These are phyloP conservation scores for Reinhardtius hippoglossoides DNA, from an alignment of 2,113 vertebrate species.

Conservation along the genomic window DNA sequence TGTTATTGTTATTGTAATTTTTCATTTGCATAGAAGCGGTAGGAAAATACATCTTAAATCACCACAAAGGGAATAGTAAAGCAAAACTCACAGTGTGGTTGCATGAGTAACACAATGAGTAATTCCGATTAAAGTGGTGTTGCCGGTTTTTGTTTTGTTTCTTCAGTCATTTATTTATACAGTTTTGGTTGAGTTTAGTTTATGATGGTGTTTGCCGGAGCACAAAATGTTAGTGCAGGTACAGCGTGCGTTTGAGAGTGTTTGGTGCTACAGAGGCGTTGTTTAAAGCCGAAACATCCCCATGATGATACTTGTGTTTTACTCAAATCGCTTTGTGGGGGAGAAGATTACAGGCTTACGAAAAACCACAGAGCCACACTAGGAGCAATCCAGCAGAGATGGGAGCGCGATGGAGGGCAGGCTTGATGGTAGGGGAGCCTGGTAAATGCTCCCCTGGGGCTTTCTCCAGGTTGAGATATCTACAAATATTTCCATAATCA, in stretches of 20 bases:
- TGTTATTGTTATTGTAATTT: constrained; percentile 36
- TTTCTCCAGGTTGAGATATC: constrained; percentile 46
- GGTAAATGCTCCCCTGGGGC: constrained; percentile 61
- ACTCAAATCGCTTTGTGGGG: constrained; percentile 20
- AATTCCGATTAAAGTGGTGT: neutral
- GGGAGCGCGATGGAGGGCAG: constrained; percentile 26
- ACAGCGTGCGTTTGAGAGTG: neutral
- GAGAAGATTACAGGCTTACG: constrained; percentile 52
- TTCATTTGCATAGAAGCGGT: constrained; percentile 3
- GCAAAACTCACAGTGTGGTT: constrained; percentile 1
- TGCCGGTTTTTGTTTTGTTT: neutral
- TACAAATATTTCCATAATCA: constrained; percentile 76
- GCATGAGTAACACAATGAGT: neutral
- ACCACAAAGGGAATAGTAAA: constrained; percentile 26
- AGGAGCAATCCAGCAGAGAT: constrained; percentile 35
- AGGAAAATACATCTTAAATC: constrained; percentile 21
- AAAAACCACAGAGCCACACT: constrained; percentile 27
- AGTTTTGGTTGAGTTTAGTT: neutral
- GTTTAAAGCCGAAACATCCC: constrained; percentile 31
- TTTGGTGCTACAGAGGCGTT: neutral
- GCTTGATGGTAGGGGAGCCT: constrained; percentile 33
- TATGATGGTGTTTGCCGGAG: neutral
- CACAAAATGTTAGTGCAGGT: neutral
- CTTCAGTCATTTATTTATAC: neutral
- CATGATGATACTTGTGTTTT: constrained; percentile 24